Conservation (phyloP, 2,797 vertebrate genomes). For the Nothura maculosa region DNA sequence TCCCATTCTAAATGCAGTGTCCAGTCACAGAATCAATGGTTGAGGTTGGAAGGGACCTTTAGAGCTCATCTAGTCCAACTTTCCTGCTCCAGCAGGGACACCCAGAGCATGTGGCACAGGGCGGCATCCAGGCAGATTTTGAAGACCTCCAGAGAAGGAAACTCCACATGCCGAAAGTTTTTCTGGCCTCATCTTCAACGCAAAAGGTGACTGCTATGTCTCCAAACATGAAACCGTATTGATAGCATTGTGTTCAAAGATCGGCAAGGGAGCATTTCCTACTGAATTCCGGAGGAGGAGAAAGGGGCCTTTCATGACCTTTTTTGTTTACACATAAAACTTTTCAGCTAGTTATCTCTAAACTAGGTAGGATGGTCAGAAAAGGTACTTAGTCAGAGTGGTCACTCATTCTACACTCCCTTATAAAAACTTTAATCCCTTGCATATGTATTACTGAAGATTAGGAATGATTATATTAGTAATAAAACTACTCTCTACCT, state of each 20-base stretch:
- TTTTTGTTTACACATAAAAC: background rate
- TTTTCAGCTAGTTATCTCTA: background rate
- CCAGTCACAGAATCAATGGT: too few relatives aligned
- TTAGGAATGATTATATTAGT: background rate
- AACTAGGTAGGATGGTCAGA: background rate
- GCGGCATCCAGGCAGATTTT: too few relatives aligned
- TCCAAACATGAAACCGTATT: background rate
- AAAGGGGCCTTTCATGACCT: background rate
- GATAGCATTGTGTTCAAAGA: background rate
- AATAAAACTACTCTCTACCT: background rate
- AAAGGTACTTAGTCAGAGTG: background rate
- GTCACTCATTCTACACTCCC: background rate
- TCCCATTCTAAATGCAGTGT: background rate
- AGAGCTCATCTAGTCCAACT: too few relatives aligned
- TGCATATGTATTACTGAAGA: background rate
- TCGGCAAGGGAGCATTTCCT: background rate
- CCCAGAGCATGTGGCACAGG: too few relatives aligned
- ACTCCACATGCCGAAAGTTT: background rate
- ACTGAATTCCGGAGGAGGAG: background rate
- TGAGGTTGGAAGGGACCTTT: too few relatives aligned
- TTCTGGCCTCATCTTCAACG: background rate
- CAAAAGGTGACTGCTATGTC: fast-evolving
- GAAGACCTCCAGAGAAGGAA: too few relatives aligned
- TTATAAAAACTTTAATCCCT: background rate
- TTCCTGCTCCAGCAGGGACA: too few relatives aligned